phyloP scores from a whole-genome alignment of 2,113 vertebrate genomes.

The Pitta sordida region DNA sequence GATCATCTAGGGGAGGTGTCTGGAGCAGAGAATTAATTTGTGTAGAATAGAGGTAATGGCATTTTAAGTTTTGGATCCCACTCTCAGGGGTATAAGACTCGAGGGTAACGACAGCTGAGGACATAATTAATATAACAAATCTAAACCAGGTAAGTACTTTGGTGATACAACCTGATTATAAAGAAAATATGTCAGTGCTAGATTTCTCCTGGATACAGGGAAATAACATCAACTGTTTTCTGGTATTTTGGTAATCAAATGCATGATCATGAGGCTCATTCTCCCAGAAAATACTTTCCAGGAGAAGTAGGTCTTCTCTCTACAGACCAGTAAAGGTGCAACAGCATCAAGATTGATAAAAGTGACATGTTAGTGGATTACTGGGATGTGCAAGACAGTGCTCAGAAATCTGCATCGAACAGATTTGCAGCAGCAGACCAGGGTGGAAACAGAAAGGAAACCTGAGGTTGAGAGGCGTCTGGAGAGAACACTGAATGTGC shows the following conservation, averaged over 20 bases:
- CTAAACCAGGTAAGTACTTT: not conserved
- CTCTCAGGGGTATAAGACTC: not conserved
- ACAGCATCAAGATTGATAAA: not conserved
- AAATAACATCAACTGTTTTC: not conserved
- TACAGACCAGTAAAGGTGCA: not conserved
- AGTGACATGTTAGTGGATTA: not conserved
- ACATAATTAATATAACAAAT: not conserved
- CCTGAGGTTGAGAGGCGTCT: not conserved
- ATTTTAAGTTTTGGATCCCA: not conserved
- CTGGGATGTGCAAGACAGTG: too few relatives aligned
- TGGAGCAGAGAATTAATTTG: not conserved
- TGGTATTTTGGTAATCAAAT: not conserved
- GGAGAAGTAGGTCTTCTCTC: not conserved
- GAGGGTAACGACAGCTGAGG: not conserved
- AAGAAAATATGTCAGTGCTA: not conserved
- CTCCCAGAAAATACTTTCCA: not conserved
- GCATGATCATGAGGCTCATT: not conserved
- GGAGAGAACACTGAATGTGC: not conserved
- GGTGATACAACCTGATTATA: not conserved
- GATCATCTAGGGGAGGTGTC: not conserved
- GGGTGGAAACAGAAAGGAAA: not conserved
- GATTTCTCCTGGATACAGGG: not conserved
- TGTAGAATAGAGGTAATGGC: not conserved
- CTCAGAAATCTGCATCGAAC: not conserved
- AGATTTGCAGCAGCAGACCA: not conserved